These are phyloP conservation scores for Tetragonula carbonaria DNA, from an alignment of 2,888 invertebrate genomes.

Conservation along the genomic window DNA sequence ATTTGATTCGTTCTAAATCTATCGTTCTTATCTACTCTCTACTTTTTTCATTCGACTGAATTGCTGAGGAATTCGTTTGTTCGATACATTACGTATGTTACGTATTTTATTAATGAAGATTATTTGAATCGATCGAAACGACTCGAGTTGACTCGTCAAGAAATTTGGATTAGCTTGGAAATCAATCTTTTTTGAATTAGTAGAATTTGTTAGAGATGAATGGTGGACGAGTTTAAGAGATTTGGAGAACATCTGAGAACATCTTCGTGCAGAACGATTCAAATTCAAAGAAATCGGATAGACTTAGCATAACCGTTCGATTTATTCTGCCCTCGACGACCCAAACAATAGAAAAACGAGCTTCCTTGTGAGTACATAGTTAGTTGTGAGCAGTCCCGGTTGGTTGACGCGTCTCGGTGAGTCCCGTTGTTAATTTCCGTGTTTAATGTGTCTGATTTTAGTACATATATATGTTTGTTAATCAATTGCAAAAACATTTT, in stretches of 20 bases:
- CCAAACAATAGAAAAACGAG: slow-evolving; percentile 46
- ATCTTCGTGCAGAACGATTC: neutral
- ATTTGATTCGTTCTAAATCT: no score
- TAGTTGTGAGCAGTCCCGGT: neutral
- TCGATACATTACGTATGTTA: neutral
- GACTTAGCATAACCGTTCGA: slow-evolving; percentile 11
- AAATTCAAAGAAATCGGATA: neutral
- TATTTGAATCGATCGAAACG: neutral
- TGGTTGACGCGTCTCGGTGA: slow-evolving; percentile 20
- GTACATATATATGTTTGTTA: neutral
- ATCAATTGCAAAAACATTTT: neutral
- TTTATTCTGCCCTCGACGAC: slow-evolving; percentile 42
- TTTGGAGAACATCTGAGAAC: neutral
- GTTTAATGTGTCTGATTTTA: neutral
- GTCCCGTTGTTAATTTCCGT: neutral
- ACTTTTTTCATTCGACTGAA: no score
- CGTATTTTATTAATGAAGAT: neutral
- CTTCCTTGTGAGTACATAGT: neutral
- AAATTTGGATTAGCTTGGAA: neutral
- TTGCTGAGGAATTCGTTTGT: no score
- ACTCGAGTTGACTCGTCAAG: neutral
- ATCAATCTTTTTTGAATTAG: neutral
- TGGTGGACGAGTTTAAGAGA: neutral
- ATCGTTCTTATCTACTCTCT: no score
- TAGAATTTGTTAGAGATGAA: neutral